A percentile compares a stretch with the other conserved stretches of the same genome.
Conservation (phyloP, 2,113 vertebrate genomes). For the Coracopsis vasa region DNA sequence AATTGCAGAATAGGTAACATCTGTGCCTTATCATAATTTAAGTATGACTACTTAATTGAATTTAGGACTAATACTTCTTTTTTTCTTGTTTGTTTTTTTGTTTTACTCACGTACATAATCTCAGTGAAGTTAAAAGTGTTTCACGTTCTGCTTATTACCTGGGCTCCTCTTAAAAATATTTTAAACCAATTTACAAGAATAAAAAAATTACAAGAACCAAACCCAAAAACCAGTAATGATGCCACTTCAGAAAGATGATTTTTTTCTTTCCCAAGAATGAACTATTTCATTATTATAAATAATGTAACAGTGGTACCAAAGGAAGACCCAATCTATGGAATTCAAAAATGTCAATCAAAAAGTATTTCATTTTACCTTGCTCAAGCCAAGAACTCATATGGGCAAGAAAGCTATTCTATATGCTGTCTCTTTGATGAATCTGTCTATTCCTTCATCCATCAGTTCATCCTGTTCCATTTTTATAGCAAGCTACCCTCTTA, state of each 20-base stretch:
- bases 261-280: constrained; percentile 17
- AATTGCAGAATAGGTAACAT: neutral
- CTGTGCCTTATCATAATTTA: neutral
- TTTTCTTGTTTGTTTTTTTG: neutral
- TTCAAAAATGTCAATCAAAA: neutral
- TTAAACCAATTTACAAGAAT: neutral
- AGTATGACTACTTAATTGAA: neutral
- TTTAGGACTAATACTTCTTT: neutral
- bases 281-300: constrained; percentile 6
- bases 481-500: constrained; percentile 26
- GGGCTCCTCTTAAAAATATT: neutral
- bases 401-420: neutral
- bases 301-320: neutral
- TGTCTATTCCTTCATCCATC: neutral
- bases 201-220: neutral
- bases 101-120: neutral
- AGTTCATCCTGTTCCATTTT: neutral
- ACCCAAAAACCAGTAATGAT: neutral
- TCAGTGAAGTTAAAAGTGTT: neutral
- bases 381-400: neutral
- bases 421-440: neutral
- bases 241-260: neutral
- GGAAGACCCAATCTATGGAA: neutral
- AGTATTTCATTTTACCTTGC: neutral
- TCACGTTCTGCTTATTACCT: neutral